phyloP scores from a whole-genome alignment of 2,888 invertebrate species.

The Nasonovia ribisnigri region DNA sequence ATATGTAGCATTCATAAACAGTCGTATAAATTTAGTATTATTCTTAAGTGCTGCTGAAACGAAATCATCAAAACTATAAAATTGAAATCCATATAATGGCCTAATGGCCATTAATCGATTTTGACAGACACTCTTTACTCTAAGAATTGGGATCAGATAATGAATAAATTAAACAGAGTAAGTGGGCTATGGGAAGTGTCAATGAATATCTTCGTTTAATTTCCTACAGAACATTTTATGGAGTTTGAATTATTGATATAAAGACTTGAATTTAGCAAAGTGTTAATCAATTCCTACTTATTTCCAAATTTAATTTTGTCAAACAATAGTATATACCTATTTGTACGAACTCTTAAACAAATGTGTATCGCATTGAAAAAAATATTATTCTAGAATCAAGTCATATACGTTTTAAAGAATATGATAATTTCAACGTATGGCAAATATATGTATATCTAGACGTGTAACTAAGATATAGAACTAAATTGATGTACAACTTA shows the following conservation, averaged over 20 bases:
- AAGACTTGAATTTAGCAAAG: not conserved
- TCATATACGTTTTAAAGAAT: not conserved
- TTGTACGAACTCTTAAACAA: not conserved
- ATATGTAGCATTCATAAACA: not conserved
- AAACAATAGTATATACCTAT: not conserved
- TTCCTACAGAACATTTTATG: constrained; percentile 18
- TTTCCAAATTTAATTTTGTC: not conserved
- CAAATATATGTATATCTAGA: not conserved
- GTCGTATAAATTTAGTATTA: not conserved
- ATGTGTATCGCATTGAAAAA: not conserved
- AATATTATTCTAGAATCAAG: not conserved
- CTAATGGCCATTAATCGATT: constrained; percentile 17
- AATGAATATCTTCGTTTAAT: not conserved
- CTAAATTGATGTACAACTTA: not conserved
- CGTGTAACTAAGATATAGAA: not conserved
- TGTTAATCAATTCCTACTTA: constrained; percentile 17
- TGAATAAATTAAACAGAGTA: constrained; percentile 50
- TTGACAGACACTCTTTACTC: not conserved
- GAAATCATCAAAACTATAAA: constrained; percentile 7
- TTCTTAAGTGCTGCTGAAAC: not conserved
- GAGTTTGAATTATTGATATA: constrained; percentile 39
- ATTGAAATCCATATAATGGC: constrained; percentile 38
- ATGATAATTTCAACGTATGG: not conserved
- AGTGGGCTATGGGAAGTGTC: constrained; percentile 29
- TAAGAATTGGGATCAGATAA: constrained; percentile 31